These are phyloP conservation scores for Burhinus oedicnemus DNA, from an alignment of 2,113 vertebrate genomes.

Conservation along the genomic window DNA sequence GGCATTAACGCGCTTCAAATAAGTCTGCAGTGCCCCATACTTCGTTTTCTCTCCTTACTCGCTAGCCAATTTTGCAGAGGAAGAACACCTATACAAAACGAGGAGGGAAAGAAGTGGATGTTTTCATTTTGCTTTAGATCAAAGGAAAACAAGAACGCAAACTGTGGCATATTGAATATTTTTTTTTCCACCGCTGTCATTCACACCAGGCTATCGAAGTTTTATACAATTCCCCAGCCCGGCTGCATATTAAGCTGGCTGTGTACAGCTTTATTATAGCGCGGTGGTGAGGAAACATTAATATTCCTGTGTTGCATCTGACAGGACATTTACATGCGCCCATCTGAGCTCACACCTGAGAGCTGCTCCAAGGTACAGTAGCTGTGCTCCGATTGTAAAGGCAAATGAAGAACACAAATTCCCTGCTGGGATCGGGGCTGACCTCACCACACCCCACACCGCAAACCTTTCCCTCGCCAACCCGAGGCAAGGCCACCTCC, in stretches of 20 bases:
- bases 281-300: slow-evolving; percentile 75
- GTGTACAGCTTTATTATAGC: slow-evolving; percentile 83
- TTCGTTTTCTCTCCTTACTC: slow-evolving; percentile 7
- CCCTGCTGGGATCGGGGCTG: slow-evolving; percentile 80
- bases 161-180: slow-evolving; percentile 61
- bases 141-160: slow-evolving; percentile 71
- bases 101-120: slow-evolving; percentile 34
- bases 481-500: slow-evolving; percentile 80
- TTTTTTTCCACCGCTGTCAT: slow-evolving; percentile 72
- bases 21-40: neutral
- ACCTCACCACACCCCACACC: slow-evolving; percentile 79
- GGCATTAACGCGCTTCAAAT: slow-evolving; percentile 62
- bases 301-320: slow-evolving; percentile 80
- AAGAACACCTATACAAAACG: slow-evolving; percentile 17
- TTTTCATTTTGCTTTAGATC: slow-evolving; percentile 73
- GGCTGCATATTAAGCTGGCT: slow-evolving; percentile 78
- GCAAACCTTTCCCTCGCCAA: slow-evolving; percentile 82
- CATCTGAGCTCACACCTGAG: slow-evolving; percentile 85
- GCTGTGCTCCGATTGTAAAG: slow-evolving; percentile 80
- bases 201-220: slow-evolving; percentile 77
- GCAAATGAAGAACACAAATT: slow-evolving; percentile 88
- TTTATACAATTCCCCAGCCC: slow-evolving; percentile 79
- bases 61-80: neutral
- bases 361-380: slow-evolving; percentile 78
- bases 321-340: slow-evolving; percentile 86